Percentiles rank a stretch among this genome's conserved stretches.
phyloP scores from a whole-genome alignment of 2,888 invertebrate species.

The Drosophila nigritarsus region DNA sequence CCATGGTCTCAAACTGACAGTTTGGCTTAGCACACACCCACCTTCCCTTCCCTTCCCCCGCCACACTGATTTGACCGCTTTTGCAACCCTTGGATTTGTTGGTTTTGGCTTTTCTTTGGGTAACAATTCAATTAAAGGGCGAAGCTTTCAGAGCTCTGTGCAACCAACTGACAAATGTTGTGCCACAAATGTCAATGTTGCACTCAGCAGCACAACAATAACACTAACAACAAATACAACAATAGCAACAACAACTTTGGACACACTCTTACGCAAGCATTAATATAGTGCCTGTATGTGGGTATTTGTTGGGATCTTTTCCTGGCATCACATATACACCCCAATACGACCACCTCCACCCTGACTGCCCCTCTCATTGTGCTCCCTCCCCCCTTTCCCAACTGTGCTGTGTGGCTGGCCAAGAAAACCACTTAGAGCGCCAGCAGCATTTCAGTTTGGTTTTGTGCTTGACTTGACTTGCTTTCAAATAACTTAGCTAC shows the following conservation, averaged over 20 bases:
- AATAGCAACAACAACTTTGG: slow-evolving; percentile 15
- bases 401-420: slow-evolving; percentile 30
- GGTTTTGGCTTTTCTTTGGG: slow-evolving; percentile 23
- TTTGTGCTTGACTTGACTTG: slow-evolving; percentile 74
- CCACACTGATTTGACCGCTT: not conserved
- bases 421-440: slow-evolving; percentile 58
- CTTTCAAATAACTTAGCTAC: slow-evolving; percentile 58
- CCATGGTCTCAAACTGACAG: slow-evolving; percentile 33
- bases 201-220: slow-evolving; percentile 36
- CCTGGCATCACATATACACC: slow-evolving; percentile 2
- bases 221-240: slow-evolving; percentile 1
- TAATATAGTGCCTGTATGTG: slow-evolving; percentile 21
- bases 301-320: slow-evolving; percentile 14
- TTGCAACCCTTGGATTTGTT: slow-evolving; percentile 27
- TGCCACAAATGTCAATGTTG: slow-evolving; percentile 41
- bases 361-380: not conserved
- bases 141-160: slow-evolving; percentile 35
- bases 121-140: slow-evolving; percentile 42
- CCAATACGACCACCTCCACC: not conserved
- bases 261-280: slow-evolving; percentile 27
- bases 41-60: not conserved
- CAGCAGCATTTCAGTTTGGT: slow-evolving; percentile 62
- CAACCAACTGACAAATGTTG: slow-evolving; percentile 48
- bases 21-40: slow-evolving; percentile 2
- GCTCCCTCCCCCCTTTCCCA: slow-evolving; percentile 5